Conservation (phyloP, 2,113 vertebrate species). For the Malurus cyaneus region DNA sequence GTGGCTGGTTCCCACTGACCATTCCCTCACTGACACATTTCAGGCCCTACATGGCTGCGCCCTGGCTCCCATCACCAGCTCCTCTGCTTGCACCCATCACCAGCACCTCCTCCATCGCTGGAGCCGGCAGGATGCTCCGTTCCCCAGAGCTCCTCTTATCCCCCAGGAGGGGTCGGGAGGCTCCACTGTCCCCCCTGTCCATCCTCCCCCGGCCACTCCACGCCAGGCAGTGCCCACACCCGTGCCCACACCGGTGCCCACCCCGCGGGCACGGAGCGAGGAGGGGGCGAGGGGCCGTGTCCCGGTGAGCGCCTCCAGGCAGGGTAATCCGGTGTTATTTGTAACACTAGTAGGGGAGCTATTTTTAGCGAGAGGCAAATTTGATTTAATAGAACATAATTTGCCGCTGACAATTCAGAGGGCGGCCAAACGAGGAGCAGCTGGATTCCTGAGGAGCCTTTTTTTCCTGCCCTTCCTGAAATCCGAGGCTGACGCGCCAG, state of each 20-base stretch:
- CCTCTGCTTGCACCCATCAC: accelerated
- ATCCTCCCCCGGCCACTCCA: background rate
- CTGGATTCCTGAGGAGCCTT: constrained; percentile 56
- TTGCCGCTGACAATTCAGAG: constrained; percentile 55
- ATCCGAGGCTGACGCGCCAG: background rate
- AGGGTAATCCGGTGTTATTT: constrained; percentile 8
- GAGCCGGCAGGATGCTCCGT: background rate
- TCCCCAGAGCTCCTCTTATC: background rate
- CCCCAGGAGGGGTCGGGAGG: background rate
- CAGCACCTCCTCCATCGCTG: accelerated
- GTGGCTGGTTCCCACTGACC: background rate
- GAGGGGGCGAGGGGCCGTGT: background rate
- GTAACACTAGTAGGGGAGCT: constrained; percentile 30
- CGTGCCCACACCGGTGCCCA: background rate
- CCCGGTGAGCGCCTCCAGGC: background rate
- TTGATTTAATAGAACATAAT: constrained; percentile 63
- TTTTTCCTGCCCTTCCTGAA: constrained; percentile 31
- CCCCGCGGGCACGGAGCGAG: background rate
- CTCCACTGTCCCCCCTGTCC: background rate
- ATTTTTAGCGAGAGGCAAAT: constrained; percentile 62
- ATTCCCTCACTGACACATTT: background rate
- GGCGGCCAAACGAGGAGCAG: constrained; percentile 25
- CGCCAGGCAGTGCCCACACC: accelerated
- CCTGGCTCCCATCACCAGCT: background rate
- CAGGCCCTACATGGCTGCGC: background rate